Conservation (phyloP, 2,113 vertebrate species). For the Henicopernis longicauda region DNA sequence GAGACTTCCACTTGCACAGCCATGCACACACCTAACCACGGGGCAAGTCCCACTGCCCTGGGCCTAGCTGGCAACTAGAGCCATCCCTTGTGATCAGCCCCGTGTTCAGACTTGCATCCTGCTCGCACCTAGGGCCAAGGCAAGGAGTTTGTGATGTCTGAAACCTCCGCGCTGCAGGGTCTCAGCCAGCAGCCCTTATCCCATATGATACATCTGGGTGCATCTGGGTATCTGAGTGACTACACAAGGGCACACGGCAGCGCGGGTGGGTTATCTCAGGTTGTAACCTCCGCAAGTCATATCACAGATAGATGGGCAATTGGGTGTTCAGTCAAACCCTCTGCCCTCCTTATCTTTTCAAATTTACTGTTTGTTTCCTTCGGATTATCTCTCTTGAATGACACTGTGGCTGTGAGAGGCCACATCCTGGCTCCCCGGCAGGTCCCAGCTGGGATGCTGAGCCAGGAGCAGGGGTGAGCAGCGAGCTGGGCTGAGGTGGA, state of each 20-base stretch:
- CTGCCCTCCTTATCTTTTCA: not conserved
- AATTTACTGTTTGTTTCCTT: not conserved
- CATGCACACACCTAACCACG: accelerated
- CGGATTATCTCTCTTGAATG: not conserved
- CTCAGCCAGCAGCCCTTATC: not conserved
- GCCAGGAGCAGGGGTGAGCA: not conserved
- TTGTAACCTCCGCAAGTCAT: not conserved
- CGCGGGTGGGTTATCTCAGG: not conserved
- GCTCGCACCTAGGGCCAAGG: accelerated
- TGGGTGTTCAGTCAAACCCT: not conserved
- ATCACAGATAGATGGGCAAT: not conserved
- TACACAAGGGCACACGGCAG: not conserved
- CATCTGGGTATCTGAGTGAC: not conserved
- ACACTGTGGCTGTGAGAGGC: not conserved
- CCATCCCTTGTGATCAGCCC: not conserved
- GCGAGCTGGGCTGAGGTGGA: not conserved
- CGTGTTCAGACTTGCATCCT: not conserved
- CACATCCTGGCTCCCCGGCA: not conserved
- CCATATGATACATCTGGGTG: accelerated
- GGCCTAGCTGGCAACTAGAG: not conserved
- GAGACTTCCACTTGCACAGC: not conserved
- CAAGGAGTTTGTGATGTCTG: not conserved
- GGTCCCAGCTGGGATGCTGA: not conserved
- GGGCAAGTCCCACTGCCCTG: not conserved
- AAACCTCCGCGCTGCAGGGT: not conserved